Evolutionary conservation across 2,888 invertebrate species (phyloP).

Genomic region (Argyresthia goedartella): DNA sequence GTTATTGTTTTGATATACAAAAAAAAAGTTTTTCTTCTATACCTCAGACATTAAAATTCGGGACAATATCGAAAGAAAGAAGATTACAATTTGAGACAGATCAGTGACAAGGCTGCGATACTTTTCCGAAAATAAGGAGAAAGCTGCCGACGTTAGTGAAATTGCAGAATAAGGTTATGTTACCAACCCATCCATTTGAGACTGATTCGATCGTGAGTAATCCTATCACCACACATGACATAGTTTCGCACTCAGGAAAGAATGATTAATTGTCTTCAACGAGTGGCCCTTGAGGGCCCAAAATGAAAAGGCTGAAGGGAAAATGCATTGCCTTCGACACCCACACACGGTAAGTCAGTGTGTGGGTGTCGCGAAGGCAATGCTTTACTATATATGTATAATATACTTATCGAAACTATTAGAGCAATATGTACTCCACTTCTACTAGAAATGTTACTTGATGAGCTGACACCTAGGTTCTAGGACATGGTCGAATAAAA

Average conservation of each 20-base stretch:
- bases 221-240: slow-evolving; percentile 23
- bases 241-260: slow-evolving; percentile 51
- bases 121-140: too few relatives aligned
- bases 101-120: too few relatives aligned
- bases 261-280: slow-evolving; percentile 44
- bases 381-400: too few relatives aligned
- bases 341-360: neutral
- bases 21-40: too few relatives aligned
- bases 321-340: slow-evolving; percentile 21
- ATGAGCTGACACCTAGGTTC: too few relatives aligned
- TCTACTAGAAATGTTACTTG: too few relatives aligned
- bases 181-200: neutral
- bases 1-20: too few relatives aligned
- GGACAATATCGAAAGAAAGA: too few relatives aligned
- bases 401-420: neutral
- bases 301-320: slow-evolving; percentile 22
- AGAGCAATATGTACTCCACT: too few relatives aligned
- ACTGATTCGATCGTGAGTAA: neutral
- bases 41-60: too few relatives aligned
- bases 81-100: too few relatives aligned
- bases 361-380: neutral
- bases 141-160: neutral
- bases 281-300: slow-evolving; percentile 20
- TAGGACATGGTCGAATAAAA: too few relatives aligned
- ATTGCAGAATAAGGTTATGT: neutral